These are phyloP conservation scores for Phrynocephalus forsythii DNA, from an alignment of 2,797 vertebrate species.

Conservation along the genomic window DNA sequence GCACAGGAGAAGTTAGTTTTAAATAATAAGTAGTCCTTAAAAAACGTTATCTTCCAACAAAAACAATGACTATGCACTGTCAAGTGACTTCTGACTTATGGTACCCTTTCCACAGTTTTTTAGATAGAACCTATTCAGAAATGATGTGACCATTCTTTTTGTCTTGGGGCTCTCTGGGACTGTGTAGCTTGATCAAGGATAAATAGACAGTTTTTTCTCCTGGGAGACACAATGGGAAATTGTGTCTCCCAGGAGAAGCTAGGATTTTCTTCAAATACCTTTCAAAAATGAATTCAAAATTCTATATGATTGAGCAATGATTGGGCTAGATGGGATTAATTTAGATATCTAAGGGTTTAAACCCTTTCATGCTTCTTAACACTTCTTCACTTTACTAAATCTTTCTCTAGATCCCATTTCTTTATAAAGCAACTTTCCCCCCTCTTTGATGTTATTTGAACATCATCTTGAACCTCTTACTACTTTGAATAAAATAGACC, in stretches of 20 bases:
- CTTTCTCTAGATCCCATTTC: neutral
- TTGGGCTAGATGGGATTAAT: constrained; percentile 16
- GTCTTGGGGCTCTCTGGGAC: neutral
- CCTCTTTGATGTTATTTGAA: neutral
- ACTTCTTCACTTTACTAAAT: neutral
- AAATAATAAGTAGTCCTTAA: constrained; percentile 12
- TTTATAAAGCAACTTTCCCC: neutral
- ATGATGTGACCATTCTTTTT: too few relatives aligned
- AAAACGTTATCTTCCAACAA: neutral
- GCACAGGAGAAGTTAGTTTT: constrained; percentile 91
- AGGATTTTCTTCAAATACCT: neutral
- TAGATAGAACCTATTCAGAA: too few relatives aligned
- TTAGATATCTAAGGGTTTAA: neutral
- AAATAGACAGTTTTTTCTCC: too few relatives aligned
- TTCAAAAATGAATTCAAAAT: constrained; percentile 13
- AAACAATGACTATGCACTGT: too few relatives aligned
- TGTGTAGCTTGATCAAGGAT: neutral
- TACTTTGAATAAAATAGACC: neutral
- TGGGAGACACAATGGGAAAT: too few relatives aligned
- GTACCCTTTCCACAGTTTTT: too few relatives aligned
- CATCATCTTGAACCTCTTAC: neutral
- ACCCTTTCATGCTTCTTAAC: neutral
- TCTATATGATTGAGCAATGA: neutral
- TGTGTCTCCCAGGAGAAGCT: too few relatives aligned
- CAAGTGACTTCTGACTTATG: too few relatives aligned